Evolutionary conservation across 2,888 invertebrate species (phyloP).

Genomic region (Podotricha telesiphe): DNA sequence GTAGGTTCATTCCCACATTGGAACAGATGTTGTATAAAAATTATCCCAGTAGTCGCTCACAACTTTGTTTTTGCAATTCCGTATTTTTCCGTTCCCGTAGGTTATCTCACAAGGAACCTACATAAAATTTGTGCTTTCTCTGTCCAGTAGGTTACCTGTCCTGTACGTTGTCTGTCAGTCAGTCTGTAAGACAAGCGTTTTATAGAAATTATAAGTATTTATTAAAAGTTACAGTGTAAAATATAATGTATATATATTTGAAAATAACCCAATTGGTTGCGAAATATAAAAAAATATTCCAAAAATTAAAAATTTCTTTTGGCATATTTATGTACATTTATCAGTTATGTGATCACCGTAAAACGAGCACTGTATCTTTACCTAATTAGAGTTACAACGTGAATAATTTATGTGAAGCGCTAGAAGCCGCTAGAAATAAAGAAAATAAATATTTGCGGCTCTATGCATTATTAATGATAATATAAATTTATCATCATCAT

Average conservation of each 20-base stretch:
- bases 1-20: neutral
- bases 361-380: neutral
- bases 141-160: too few species aligned
- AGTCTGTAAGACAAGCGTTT: too few species aligned
- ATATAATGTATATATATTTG: neutral
- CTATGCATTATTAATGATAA: conserved; percentile 17
- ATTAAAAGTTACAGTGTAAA: neutral
- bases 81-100: too few species aligned
- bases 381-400: conserved; percentile 3
- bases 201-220: too few species aligned
- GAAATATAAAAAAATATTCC: too few species aligned
- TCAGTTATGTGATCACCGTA: neutral
- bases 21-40: neutral
- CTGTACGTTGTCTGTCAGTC: too few species aligned
- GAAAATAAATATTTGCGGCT: conserved; percentile 1
- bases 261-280: too few species aligned
- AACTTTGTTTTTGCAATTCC: too few species aligned
- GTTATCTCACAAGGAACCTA: too few species aligned
- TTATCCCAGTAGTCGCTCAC: too few species aligned
- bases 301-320: too few species aligned
- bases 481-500: neutral
- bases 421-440: neutral
- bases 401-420: neutral
- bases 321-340: neutral
- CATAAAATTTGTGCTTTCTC: too few species aligned